Conservation (phyloP, 2,888 invertebrate species). For the Nephrotoma guestfalica region DNA sequence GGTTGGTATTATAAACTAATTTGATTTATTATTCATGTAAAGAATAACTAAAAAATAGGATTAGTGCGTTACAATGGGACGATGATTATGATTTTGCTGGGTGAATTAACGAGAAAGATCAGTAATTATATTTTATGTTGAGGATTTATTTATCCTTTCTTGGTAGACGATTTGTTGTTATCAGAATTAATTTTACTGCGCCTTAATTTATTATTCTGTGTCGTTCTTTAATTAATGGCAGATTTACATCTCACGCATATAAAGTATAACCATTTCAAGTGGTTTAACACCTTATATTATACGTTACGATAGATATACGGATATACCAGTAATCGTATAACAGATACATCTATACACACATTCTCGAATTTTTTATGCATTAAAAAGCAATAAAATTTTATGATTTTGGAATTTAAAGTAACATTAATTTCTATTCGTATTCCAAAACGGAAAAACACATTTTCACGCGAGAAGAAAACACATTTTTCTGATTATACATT, state of each 20-base stretch:
- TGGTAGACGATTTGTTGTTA: neutral
- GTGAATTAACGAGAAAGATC: neutral
- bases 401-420: neutral
- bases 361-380: neutral
- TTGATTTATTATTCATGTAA: neutral
- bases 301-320: neutral
- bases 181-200: no score
- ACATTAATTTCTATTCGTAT: neutral
- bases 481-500: neutral
- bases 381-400: neutral
- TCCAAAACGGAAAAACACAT: neutral
- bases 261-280: neutral
- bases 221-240: neutral
- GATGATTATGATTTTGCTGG: neutral
- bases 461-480: neutral
- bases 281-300: neutral
- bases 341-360: neutral
- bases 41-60: neutral
- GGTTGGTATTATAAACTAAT: neutral
- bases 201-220: neutral
- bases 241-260: neutral
- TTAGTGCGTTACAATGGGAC: neutral
- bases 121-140: neutral
- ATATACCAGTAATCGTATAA: neutral
- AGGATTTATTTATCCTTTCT: neutral